Percentiles rank a stretch among this genome's conserved stretches.
These are phyloP conservation scores for Orbicella faveolata DNA, from an alignment of 64 coral and sea anemone species.

Conservation along the genomic window DNA sequence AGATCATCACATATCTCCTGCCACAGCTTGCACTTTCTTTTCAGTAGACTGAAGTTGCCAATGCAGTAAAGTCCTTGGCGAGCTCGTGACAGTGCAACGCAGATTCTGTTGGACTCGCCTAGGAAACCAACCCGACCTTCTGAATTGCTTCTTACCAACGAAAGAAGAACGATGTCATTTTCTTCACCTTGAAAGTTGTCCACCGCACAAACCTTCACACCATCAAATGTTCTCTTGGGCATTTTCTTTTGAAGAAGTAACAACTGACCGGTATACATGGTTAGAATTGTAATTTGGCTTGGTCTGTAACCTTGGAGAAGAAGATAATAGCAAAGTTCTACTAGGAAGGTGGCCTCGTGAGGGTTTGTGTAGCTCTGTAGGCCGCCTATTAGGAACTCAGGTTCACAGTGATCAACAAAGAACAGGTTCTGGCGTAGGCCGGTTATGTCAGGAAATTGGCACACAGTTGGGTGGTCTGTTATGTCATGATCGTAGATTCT, in stretches of 20 bases:
- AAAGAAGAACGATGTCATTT: conserved; percentile 78
- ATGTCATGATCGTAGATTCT: conserved; percentile 78
- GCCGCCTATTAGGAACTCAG: conserved; percentile 42
- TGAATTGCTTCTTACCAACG: conserved; percentile 70
- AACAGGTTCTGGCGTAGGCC: conserved; percentile 73
- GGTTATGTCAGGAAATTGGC: conserved; percentile 50
- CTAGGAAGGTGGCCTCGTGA: conserved; percentile 74
- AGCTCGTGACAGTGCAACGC: no score
- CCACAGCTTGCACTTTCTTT: conserved; percentile 41
- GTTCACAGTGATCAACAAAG: conserved; percentile 68
- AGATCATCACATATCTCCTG: conserved; percentile 13
- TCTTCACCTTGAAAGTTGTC: conserved; percentile 93
- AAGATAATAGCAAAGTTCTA: conserved; percentile 68
- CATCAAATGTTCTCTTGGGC: conserved; percentile 55
- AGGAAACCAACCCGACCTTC: conserved; percentile 69
- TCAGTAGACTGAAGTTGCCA: conserved; percentile 33
- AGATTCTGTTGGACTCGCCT: no score
- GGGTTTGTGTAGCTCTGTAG: conserved; percentile 84
- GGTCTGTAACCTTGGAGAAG: conserved; percentile 70
- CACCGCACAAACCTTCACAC: conserved; percentile 62
- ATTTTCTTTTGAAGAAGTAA: conserved; percentile 75
- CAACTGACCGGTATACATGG: conserved; percentile 84
- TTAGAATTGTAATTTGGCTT: conserved; percentile 75
- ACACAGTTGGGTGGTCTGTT: conserved; percentile 69
- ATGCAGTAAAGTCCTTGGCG: no score